phyloP scores from a whole-genome alignment of 1,140 invertebrate species.

The Trachymyrmex cornetzi region DNA sequence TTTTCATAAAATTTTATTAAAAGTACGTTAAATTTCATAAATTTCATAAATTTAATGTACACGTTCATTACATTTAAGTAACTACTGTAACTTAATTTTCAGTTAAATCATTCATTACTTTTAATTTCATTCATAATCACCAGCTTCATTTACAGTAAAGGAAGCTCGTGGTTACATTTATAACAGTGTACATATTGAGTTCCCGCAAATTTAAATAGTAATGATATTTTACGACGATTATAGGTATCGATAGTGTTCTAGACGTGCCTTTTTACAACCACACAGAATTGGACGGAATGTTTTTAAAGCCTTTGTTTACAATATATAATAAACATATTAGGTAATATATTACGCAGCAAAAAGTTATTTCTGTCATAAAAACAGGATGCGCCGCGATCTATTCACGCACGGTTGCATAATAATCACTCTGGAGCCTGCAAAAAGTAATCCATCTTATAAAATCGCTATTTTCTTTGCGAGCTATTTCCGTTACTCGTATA shows the following conservation, averaged over 20 bases:
- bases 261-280: neutral
- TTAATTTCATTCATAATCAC: too few relatives aligned
- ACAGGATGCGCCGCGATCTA: neutral
- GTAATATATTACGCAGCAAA: neutral
- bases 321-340: neutral
- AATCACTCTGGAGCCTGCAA: neutral
- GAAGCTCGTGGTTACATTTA: too few relatives aligned
- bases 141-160: too few relatives aligned
- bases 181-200: too few relatives aligned
- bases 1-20: too few relatives aligned
- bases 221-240: neutral
- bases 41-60: too few relatives aligned
- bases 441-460: neutral
- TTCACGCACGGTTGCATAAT: neutral
- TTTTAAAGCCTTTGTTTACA: neutral
- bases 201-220: neutral
- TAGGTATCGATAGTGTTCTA: neutral
- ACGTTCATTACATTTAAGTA: too few relatives aligned
- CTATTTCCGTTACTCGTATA: neutral
- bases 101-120: too few relatives aligned
- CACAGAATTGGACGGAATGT: neutral
- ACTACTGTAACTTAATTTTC: too few relatives aligned
- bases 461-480: too few relatives aligned
- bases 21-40: too few relatives aligned
- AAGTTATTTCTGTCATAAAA: neutral